Conservation (phyloP, 2,113 vertebrate species). For the Muntiacus muntjak region DNA sequence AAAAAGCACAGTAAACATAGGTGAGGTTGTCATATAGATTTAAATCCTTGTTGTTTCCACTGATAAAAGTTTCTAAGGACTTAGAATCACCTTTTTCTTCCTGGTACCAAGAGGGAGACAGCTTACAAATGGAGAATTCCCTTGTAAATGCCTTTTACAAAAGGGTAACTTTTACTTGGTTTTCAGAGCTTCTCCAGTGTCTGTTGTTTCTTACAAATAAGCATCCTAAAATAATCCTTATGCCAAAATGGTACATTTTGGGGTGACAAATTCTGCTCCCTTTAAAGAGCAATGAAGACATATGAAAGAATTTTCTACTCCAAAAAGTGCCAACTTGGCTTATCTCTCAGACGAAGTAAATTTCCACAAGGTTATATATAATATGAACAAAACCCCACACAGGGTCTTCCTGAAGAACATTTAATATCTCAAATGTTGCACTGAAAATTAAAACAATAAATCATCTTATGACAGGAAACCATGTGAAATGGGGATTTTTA, state of each 20-base stretch:
- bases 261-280: neutral
- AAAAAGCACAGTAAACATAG: neutral
- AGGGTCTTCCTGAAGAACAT: slow-evolving; percentile 43
- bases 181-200: neutral
- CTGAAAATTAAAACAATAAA: slow-evolving; percentile 77
- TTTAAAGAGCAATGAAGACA: slow-evolving; percentile 3
- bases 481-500: slow-evolving; percentile 54
- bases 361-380: slow-evolving; percentile 54
- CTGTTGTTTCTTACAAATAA: neutral
- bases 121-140: neutral
- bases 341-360: slow-evolving; percentile 42
- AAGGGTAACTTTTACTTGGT: neutral
- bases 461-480: slow-evolving; percentile 64
- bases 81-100: neutral
- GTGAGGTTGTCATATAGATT: neutral
- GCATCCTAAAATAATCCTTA: neutral
- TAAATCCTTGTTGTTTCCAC: neutral
- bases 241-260: neutral
- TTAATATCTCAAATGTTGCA: slow-evolving; percentile 58
- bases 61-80: neutral
- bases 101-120: neutral
- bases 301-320: neutral
- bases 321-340: neutral
- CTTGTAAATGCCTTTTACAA: neutral
- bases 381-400: slow-evolving; percentile 7